Conservation (phyloP, 1,140 invertebrate species). For the Lepidurus arcticus region DNA sequence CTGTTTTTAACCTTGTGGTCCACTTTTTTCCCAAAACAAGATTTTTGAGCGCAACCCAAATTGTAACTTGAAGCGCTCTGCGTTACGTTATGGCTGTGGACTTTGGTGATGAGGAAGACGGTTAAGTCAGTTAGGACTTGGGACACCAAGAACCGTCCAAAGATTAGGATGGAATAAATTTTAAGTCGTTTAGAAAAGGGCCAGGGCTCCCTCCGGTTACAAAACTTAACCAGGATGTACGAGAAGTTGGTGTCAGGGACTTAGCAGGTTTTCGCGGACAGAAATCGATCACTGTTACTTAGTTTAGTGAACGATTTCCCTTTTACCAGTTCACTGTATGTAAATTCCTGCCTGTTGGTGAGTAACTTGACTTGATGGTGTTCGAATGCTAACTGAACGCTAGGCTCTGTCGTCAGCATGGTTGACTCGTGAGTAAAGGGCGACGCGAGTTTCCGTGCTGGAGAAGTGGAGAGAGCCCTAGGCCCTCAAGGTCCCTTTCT, state of each 20-base stretch:
- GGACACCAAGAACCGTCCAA: neutral
- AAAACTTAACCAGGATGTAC: neutral
- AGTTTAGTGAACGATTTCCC: neutral
- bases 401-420: slow-evolving; percentile 11
- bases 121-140: slow-evolving; percentile 2
- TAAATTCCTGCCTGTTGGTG: neutral
- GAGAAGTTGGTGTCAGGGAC: neutral
- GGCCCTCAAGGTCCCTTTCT: slow-evolving; percentile 6
- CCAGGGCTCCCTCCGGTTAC: neutral
- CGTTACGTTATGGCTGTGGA: neutral
- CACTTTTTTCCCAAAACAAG: neutral
- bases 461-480: neutral
- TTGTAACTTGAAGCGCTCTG: neutral
- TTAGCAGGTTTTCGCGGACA: neutral
- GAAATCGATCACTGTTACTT: neutral
- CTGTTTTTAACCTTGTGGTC: neutral
- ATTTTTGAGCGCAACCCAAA: neutral
- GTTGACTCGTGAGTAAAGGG: slow-evolving; percentile 13
- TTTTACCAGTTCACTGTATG: neutral
- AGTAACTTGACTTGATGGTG: neutral
- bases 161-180: slow-evolving; percentile 13
- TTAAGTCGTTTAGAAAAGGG: neutral
- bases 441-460: neutral
- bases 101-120: slow-evolving; percentile 14
- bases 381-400: slow-evolving; percentile 13